Evolutionary conservation across 2,113 vertebrate species (phyloP), one percentile per base, ranked within the genome.

Genomic region (Alligator sinensis): DNA sequence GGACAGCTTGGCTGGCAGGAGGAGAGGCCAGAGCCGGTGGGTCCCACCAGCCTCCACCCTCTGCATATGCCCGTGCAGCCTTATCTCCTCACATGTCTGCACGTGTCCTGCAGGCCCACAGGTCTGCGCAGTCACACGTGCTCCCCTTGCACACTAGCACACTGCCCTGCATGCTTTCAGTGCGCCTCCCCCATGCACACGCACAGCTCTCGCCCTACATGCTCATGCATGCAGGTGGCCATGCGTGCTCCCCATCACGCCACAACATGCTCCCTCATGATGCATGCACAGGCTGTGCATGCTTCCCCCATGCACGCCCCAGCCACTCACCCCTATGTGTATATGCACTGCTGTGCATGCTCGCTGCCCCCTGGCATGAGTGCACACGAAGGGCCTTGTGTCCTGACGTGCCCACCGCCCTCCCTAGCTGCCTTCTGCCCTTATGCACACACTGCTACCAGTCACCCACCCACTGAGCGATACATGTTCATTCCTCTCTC

Each of bases 391-490:
- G 47, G 47, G 47, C 47, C 47, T 47, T 47, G 47, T 47, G 47
- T 47, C 47, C 47, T 47, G 47, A 47, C 8, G 47, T 47, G 47
- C 47, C 1, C 59, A 47, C 60, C 8, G 47, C 47, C 47, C 28
- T 18, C 72, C 47, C 47, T 47, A 8, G 47, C 47, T 47, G 47
- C 47, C 47, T 47, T 47, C 38, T 47, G 6, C 38, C 38, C 38
- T 47, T 57, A 30, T 4, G 2, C 2, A 2, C 6, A 3, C 3
- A 24, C 9, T 1, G 0, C 14, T 34, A 4, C 76, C 76, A 70
- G 21, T 12, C 80, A 19, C 75, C 77, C 80, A 28, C 57, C 59
- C 72, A 27, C 25, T 38, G 24, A 6, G 9, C 62, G 4, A 13
- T 2, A 58, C 1, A 5, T 17, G 66, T 78, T 85, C 24, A 28